Conservation (phyloP, 2,888 invertebrate species). For the Stenodera caucasica region DNA sequence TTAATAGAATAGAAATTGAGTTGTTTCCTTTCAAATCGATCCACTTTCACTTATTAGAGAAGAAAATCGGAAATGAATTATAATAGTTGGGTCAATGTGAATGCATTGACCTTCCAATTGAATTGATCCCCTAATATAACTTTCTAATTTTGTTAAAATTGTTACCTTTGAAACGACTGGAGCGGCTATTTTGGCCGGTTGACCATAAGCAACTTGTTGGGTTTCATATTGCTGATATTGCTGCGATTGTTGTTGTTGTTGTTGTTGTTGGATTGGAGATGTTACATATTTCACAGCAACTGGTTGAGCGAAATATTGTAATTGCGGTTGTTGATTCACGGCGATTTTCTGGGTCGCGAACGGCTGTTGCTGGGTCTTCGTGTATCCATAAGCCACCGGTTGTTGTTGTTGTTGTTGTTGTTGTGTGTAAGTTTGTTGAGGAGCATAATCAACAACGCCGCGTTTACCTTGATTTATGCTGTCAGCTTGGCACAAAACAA, state of each 20-base stretch:
- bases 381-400: constrained; percentile 22
- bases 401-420: constrained; percentile 11
- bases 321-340: constrained; percentile 22
- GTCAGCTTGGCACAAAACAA: constrained; percentile 26
- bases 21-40: too few relatives aligned
- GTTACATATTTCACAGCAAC: constrained; percentile 22
- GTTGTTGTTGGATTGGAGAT: constrained; percentile 13
- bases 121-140: constrained; percentile 1
- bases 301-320: constrained; percentile 23
- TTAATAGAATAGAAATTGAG: too few relatives aligned
- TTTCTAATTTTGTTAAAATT: constrained; percentile 21
- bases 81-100: constrained; percentile 23
- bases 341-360: constrained; percentile 17
- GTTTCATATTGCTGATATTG: constrained; percentile 32
- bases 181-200: constrained; percentile 24
- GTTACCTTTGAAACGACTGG: constrained; percentile 27
- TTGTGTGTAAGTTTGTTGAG: constrained; percentile 14
- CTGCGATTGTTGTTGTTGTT: constrained; percentile 33
- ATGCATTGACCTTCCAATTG: constrained; percentile 15
- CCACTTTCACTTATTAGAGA: constrained; percentile 10
- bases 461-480: constrained; percentile 33
- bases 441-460: constrained; percentile 25
- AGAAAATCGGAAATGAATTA: constrained; percentile 8
- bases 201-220: constrained; percentile 33
- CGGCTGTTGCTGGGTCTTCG: constrained; percentile 25